A percentile compares a stretch with the other conserved stretches of the same genome.
These are phyloP conservation scores for Xiphophorus birchmanni DNA, from an alignment of 2,797 vertebrate genomes.

Conservation along the genomic window DNA sequence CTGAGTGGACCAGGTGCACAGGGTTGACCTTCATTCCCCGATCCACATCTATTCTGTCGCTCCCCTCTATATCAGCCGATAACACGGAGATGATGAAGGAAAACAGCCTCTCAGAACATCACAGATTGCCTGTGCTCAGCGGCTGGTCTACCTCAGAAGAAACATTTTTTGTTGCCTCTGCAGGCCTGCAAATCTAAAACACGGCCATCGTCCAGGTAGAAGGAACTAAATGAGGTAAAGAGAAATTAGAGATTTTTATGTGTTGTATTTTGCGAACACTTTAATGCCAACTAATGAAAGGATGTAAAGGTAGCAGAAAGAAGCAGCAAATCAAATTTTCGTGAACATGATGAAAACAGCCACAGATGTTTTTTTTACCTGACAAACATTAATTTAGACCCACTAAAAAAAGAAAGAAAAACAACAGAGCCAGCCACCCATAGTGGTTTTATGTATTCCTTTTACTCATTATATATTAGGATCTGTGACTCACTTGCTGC, in stretches of 20 bases:
- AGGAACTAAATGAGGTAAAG: not conserved
- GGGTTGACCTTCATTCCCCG: constrained; percentile 41
- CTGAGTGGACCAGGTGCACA: constrained; percentile 32
- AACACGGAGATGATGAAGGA: constrained; percentile 42
- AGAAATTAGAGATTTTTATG: not conserved
- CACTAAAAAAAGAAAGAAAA: too few relatives aligned
- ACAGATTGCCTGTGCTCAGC: constrained; percentile 40
- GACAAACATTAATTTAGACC: not conserved
- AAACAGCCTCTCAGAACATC: constrained; percentile 28
- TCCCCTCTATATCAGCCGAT: constrained; percentile 38
- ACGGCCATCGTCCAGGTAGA: not conserved
- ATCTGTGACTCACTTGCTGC: not conserved
- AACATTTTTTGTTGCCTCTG: constrained; percentile 2
- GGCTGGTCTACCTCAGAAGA: constrained; percentile 6
- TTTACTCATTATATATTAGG: not conserved
- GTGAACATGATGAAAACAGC: not conserved
- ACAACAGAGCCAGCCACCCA: too few relatives aligned
- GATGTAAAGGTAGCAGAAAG: not conserved
- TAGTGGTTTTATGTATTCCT: not conserved
- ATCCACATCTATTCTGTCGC: constrained; percentile 39
- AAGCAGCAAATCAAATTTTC: not conserved
- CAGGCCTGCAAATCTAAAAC: constrained; percentile 11
- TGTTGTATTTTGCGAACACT: not conserved
- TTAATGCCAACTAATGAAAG: not conserved
- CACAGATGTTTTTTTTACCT: not conserved